phyloP scores from a whole-genome alignment of 2,797 vertebrate genomes.

The Uromys caudimaculatus region DNA sequence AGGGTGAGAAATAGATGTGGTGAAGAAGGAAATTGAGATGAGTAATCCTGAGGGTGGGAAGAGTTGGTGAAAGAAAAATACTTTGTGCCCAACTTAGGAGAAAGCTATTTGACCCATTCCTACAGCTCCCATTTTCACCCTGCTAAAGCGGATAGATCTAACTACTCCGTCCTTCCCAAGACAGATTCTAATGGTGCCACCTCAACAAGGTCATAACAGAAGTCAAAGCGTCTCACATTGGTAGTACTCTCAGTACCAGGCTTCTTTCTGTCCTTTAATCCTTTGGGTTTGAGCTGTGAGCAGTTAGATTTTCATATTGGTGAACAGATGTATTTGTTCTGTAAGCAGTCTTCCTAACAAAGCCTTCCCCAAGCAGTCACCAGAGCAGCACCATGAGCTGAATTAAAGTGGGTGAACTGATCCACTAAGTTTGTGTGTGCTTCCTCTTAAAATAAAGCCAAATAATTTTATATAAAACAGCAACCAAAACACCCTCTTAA shows the following conservation, averaged over 20 bases:
- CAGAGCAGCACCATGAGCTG: not conserved
- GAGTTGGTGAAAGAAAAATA: slow-evolving; percentile 43
- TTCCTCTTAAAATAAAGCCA: slow-evolving; percentile 48
- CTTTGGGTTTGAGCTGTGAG: slow-evolving; percentile 52
- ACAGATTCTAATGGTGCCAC: not conserved
- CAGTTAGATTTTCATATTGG: slow-evolving; percentile 56
- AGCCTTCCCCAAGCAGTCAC: slow-evolving; percentile 11
- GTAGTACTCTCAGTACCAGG: not conserved
- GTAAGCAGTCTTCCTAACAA: slow-evolving; percentile 59
- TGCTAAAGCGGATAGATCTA: not conserved
- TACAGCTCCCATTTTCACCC: not conserved
- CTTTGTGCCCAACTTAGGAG: not conserved
- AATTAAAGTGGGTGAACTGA: slow-evolving; percentile 55
- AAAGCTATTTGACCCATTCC: not conserved
- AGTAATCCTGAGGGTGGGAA: slow-evolving; percentile 1
- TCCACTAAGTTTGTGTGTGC: not conserved
- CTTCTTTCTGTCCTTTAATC: slow-evolving; percentile 54
- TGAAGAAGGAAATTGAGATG: slow-evolving; percentile 21
- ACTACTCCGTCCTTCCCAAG: not conserved
- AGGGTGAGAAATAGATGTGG: slow-evolving; percentile 36
- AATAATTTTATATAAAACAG: slow-evolving; percentile 54
- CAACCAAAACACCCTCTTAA: slow-evolving; percentile 41
- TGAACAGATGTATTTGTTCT: slow-evolving; percentile 65
- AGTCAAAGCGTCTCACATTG: slow-evolving; percentile 37
- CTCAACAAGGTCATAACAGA: slow-evolving; percentile 23